phyloP scores from a whole-genome alignment of 2,113 vertebrate genomes.

The Halcyon malimbica region DNA sequence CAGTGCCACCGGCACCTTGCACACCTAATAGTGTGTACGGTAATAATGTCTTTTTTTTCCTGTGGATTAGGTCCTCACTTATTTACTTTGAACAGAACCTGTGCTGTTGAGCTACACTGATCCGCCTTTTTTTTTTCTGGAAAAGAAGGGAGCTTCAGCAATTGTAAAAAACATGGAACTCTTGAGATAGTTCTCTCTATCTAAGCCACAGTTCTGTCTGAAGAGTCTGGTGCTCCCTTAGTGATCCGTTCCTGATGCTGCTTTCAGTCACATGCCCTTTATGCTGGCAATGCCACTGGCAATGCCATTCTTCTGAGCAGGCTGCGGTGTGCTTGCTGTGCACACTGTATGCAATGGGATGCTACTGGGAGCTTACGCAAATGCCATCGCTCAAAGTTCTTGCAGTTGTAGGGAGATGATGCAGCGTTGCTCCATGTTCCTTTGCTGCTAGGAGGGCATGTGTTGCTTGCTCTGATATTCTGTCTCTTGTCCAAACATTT shows the following conservation, averaged over 20 bases:
- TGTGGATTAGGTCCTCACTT: neutral
- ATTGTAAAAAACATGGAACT: neutral
- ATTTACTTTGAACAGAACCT: neutral
- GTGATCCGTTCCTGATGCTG: neutral
- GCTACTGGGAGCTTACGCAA: fast-evolving
- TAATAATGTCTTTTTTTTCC: neutral
- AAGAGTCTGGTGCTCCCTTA: neutral
- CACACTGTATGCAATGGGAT: fast-evolving
- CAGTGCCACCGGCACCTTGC: neutral
- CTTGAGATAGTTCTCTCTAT: neutral
- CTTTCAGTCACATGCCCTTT: neutral
- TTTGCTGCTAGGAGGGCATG: neutral
- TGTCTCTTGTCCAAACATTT: neutral
- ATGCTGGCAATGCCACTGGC: neutral
- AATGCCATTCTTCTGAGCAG: neutral
- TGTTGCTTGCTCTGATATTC: neutral
- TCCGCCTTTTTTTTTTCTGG: neutral
- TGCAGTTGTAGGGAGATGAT: neutral
- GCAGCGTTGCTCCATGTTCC: neutral
- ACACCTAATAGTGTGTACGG: neutral
- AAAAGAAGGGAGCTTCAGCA: neutral
- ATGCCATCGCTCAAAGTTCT: neutral
- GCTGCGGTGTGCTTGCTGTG: neutral
- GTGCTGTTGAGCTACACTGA: neutral
- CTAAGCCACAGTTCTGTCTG: neutral